A percentile compares a stretch with the other conserved stretches of the same genome.
phyloP scores from a whole-genome alignment of 64 coral and sea anemone genomes.

The Hydrozoanthus tunicans region DNA sequence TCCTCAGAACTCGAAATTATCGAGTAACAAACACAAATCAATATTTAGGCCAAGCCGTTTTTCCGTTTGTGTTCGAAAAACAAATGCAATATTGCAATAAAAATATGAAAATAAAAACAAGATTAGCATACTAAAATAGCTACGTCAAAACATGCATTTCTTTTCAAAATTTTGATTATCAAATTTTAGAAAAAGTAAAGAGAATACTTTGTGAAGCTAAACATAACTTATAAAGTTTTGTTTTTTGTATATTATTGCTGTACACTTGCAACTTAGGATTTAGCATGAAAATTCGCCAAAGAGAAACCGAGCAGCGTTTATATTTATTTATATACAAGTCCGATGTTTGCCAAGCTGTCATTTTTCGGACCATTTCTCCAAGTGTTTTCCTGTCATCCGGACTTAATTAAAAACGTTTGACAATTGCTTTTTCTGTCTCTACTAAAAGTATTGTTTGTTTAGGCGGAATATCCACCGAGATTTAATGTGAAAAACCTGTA shows the following conservation, averaged over 20 bases:
- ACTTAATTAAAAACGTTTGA: conserved; percentile 42
- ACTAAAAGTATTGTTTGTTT: not conserved
- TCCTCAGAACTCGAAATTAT: too few species aligned
- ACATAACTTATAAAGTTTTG: too few species aligned
- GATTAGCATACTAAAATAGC: too few species aligned
- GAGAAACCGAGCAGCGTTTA: not conserved
- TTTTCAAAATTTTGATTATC: too few species aligned
- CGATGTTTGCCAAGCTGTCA: not conserved
- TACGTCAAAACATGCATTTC: too few species aligned
- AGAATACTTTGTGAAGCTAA: too few species aligned
- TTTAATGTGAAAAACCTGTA: not conserved
- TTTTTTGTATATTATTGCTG: not conserved
- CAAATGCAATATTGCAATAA: too few species aligned
- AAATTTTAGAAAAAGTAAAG: too few species aligned
- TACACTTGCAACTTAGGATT: not conserved
- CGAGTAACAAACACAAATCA: too few species aligned
- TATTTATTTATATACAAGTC: not conserved
- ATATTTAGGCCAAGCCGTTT: too few species aligned
- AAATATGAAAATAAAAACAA: too few species aligned
- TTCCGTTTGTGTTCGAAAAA: too few species aligned
- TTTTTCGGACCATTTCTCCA: not conserved
- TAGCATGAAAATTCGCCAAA: not conserved
- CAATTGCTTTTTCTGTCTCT: conserved; percentile 5
- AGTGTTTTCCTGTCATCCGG: conserved; percentile 6
- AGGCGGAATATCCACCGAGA: not conserved